Evolutionary conservation across 2,113 vertebrate genomes (phyloP), one percentile per base, ranked within the genome.

Genomic region (Pterocles burchelli): DNA sequence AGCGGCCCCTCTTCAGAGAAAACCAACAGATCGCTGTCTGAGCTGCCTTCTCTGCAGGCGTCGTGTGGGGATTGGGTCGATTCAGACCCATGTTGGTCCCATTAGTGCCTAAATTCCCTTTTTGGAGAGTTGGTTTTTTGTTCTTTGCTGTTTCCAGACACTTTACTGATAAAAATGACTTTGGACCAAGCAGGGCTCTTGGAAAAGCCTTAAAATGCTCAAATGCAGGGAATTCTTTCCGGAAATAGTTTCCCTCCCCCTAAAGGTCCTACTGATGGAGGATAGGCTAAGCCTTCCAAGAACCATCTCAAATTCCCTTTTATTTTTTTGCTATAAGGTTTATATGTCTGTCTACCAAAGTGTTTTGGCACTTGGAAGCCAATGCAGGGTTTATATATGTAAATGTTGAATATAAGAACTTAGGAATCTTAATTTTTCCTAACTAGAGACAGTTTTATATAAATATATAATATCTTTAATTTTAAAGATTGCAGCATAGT

Each of bases 21-120:
- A 99, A 98, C 96, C 98, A 99, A 57, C 98, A 99, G 92, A 99
- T 99, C 84, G 99, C 99, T 0, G 99, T 98, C 91, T 99, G 97
- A 98, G 57, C 46, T 62, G 7, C 38, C 38, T 38, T 3, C 59
- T 34, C 7, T 1, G 3, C n/a, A 31, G 33, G 11, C 24, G 0
- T 16, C n/a, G 25, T 1, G 3, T 1, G 22, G 34, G 31, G 24
- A 7, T 21, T 17, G 68, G 57, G 20, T 76, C 76, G 4, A 13
- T 7, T 17, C 26, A 49, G 6, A 15, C n/a, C 46, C 71, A 13
- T 0, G 51, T 31, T 41, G 29, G 31, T 62, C 57, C 59, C 29
- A 3, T 1, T 18, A 90, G 31, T 71, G 62, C 73, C 62, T 86
- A 7, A 89, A 70, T 51, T 58, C 16, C 33, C 45, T 5, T 8